Evolutionary conservation across 1,140 invertebrate genomes (phyloP), one percentile per base, ranked within the genome.

Genomic region (Ceratina australensis): DNA sequence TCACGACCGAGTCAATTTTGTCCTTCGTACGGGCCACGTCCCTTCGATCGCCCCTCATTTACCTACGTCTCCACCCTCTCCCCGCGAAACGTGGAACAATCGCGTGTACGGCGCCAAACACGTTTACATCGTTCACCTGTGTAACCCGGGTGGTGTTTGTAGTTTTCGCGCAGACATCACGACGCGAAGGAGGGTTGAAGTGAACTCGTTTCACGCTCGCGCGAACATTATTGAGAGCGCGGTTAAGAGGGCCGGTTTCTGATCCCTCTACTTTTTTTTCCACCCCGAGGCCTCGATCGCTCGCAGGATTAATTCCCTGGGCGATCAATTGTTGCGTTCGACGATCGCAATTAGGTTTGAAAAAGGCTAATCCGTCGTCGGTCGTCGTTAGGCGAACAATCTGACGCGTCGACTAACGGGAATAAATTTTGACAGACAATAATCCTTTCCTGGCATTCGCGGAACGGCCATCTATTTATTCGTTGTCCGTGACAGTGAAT

Each of bases 1-100:
- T 82, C 80, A 85, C 84, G 86, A 84, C 72, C 87, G 82, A 88
- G 86, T 87, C 86, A 87, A 87, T 87, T 87, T 87, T 86, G 85
- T 82, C 79, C 80, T 78, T 84, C 72, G 60, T 78, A 66, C 54
- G 16, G 52, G 78, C 60, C 57, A 77, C 60, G 60, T 16, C 16
- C 56, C 20, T 20, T 2, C 20, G 24, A 18, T 0, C 15, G 47
- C 42, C 61, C 60, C 56, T 20, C 57, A 66, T 77, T 63, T 28
- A 12, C 54, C 28, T 33, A 64, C 80, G 42, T 71, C 69, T 56
- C 54, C 10, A 54, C n/a, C 3, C 68, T 86, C 78, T 42, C 87
- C 86, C 85, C 79, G 78, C 50, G 52, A 79, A 80, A 69, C 47
- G 64, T 72, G 67, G 22, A 16, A 49, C 33, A 59, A 67, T 57